A percentile compares a stretch with the other conserved stretches of the same genome.
Conservation (phyloP, 2,113 vertebrate species). For the Ageneiosus marmoratus region DNA sequence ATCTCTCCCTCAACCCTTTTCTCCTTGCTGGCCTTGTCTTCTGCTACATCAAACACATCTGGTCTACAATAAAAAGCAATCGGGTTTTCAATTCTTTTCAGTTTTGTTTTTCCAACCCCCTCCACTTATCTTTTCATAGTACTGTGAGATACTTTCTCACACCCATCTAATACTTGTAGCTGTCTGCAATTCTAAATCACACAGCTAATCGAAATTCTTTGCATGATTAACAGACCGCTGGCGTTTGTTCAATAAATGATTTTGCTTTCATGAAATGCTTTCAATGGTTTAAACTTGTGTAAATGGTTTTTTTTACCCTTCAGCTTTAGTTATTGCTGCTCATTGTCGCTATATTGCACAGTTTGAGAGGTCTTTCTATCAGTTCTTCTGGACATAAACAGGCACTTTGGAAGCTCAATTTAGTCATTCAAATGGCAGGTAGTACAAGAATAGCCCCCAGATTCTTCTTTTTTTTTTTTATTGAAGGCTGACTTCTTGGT, state of each 20-base stretch:
- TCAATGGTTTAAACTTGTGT: slow-evolving; percentile 25
- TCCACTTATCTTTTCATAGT: slow-evolving; percentile 24
- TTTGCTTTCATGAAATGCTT: slow-evolving; percentile 34
- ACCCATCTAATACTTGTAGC: slow-evolving; percentile 37
- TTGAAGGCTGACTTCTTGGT: slow-evolving; percentile 12
- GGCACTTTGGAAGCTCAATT: neutral
- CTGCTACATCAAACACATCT: slow-evolving; percentile 34
- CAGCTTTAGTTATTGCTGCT: neutral
- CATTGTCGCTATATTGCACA: neutral
- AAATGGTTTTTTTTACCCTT: neutral
- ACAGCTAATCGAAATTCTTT: slow-evolving; percentile 33
- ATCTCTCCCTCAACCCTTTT: neutral
- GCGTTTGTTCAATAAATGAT: slow-evolving; percentile 46
- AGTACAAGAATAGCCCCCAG: neutral
- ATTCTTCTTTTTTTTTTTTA: neutral
- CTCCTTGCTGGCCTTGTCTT: neutral
- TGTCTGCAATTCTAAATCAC: slow-evolving; percentile 45
- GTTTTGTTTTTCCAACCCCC: slow-evolving; percentile 33
- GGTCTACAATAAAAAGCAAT: slow-evolving; percentile 46
- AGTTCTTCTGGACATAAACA: neutral
- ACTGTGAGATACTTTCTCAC: slow-evolving; percentile 14
- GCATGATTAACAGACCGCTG: slow-evolving; percentile 39
- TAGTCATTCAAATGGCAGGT: neutral
- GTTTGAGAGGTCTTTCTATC: slow-evolving; percentile 20
- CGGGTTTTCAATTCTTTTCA: slow-evolving; percentile 46